These are phyloP conservation scores for Triplophysa yarkandensis DNA, from an alignment of 2,797 vertebrate species.

Conservation along the genomic window DNA sequence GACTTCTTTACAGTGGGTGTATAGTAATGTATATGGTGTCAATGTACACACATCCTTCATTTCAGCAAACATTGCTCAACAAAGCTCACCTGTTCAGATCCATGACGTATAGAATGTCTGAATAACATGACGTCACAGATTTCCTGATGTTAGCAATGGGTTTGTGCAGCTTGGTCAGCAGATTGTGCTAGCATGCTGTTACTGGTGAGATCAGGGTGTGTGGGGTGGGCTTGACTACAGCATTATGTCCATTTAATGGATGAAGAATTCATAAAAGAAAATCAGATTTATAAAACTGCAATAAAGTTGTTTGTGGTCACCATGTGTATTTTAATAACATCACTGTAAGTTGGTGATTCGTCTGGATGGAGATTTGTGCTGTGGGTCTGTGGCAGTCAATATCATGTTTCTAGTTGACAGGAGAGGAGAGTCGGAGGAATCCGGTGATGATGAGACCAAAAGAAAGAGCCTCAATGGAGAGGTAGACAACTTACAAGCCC, in stretches of 20 bases:
- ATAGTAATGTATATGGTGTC: constrained; percentile 3
- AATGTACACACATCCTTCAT: background rate
- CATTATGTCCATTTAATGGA: background rate
- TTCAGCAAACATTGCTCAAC: constrained; percentile 3
- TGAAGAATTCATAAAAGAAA: too few relatives aligned
- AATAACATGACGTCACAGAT: background rate
- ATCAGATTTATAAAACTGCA: background rate
- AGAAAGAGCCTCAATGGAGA: constrained; percentile 80
- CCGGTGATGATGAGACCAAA: constrained; percentile 92
- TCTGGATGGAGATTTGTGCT: background rate
- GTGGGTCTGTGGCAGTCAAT: background rate
- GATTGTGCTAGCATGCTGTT: constrained; percentile 8
- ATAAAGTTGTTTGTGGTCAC: background rate
- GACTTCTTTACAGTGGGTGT: background rate
- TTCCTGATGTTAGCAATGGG: constrained; percentile 18
- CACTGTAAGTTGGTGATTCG: background rate
- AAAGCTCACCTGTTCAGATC: background rate
- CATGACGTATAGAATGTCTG: background rate
- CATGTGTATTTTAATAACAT: background rate
- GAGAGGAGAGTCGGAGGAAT: constrained; percentile 92
- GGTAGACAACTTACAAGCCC: constrained; percentile 76
- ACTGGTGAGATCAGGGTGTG: constrained; percentile 13
- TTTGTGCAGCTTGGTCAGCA: constrained; percentile 26
- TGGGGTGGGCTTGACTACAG: constrained; percentile 1
- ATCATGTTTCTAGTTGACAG: constrained; percentile 84